Evolutionary conservation across 2,888 invertebrate species (phyloP), one percentile per base, ranked within the genome.

Genomic region (Lacanobia oleracea): DNA sequence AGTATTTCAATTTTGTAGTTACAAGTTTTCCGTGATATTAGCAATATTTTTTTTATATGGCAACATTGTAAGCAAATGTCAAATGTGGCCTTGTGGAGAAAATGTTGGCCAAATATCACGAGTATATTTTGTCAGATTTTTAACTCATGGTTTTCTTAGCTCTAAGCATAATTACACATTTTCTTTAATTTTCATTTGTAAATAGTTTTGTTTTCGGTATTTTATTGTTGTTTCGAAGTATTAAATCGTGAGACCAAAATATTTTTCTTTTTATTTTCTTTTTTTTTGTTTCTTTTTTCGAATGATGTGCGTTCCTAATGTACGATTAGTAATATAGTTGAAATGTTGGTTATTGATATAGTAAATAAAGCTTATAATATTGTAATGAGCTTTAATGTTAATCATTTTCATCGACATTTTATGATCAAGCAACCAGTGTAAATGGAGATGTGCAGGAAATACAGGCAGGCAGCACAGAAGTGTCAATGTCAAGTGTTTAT

Each of bases 191-290:
- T 79, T 77, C 84, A 81, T 86, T 79, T 93, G 92, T 93, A 92
- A 90, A 94, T 93, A 92, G 88, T 86, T 85, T 83, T 87, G 87
- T 90, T 88, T 87, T 88, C 85, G 84, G 88, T 89, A 86, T 89
- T 89, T 89, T 88, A 87, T 90, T 91, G 88, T 92, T 91, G 84
- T 91, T 91, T 92, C 88, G 85, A 88, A 91, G 89, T 93, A 93
- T 93, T 93, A 93, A 93, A 93, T 88, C 73, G 89, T 91, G 91
- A 91, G 88, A 91, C 87, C 87, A 86, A 87, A 75, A 83, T 78
- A 71, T 85, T 75, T 79, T 79, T 83, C 85, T 86, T 83, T n/a
- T 86, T 87, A 87, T 85, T 86, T 86, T 84, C 57, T 76, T 48
- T 76, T 48, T 61, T 70, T 18, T 48, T 21, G 0, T 16, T 67